Evolutionary conservation across 2,113 vertebrate genomes (phyloP), one percentile per base, ranked within the genome.

Genomic region (Ramphastos sulfuratus): DNA sequence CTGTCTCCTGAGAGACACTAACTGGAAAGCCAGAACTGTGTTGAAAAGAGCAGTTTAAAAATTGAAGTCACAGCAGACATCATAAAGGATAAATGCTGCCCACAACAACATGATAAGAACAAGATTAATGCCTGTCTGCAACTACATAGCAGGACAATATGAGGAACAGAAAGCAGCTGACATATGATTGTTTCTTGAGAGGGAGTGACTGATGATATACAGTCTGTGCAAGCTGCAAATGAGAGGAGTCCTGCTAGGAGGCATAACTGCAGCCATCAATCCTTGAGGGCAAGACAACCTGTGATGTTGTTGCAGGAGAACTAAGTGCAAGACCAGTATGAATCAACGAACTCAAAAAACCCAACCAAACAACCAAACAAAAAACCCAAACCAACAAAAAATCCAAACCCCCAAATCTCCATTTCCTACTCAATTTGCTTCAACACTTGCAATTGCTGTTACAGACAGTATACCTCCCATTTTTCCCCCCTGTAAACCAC

Each of bases 191-290:
- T 70, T 92, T 69, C 67, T 85, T 48, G 42, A 85, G 87, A 85
- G 10, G n/a, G 52, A 58, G 54, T 69, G 89, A 79, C 70, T 74
- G 72, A 75, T 85, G 50, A 52, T 64, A 75, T 42, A 3, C 3
- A n/a, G 50, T 27, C 52, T 59, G 48, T 17, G 52, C 19, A 63
- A 56, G 63, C 78, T n/a, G 65, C 31, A 65, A 67, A 70, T 48
- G 54, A 82, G n/a, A 82, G 35, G 56, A 91, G 56, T 31, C 82
- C 93, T 93, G 72, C 79, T 81, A 60, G 75, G 91, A 89, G 31
- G 11, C 18, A 21, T n/a, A 78, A 87, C 58, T 90, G 85, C 54
- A 54, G 44, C 42, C 76, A 80, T 93, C 89, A 56, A 6, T 89
- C 91, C 70, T n/a, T 0, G 1, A 4, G 75, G 56, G 31, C 64